These are phyloP conservation scores for Clarias fuscus DNA, from an alignment of 2,797 vertebrate genomes.

Conservation along the genomic window DNA sequence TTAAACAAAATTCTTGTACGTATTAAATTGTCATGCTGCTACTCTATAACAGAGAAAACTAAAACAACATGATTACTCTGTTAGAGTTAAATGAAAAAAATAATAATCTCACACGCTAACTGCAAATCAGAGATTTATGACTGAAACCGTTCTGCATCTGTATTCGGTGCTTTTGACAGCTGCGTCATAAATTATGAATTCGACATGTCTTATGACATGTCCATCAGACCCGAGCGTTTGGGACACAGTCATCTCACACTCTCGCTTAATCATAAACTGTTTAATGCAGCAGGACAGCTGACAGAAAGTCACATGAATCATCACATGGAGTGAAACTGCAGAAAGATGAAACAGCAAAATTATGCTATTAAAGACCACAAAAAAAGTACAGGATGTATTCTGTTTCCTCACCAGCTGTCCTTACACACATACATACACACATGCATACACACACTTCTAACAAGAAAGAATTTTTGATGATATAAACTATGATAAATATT, in stretches of 20 bases:
- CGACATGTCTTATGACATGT: too few relatives aligned
- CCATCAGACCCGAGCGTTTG: not conserved
- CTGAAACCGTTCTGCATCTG: not conserved
- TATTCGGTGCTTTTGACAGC: not conserved
- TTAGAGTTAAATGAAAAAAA: not conserved
- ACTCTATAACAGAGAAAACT: not conserved
- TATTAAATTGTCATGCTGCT: not conserved
- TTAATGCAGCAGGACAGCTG: not conserved
- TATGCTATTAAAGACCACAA: not conserved
- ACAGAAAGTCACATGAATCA: conserved; percentile 25
- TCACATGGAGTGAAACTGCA: not conserved
- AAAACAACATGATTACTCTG: not conserved
- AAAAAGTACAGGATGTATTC: not conserved
- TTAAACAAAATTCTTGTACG: not conserved
- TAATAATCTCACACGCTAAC: not conserved
- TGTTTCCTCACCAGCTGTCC: not conserved
- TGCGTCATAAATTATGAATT: not conserved
- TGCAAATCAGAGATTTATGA: not conserved
- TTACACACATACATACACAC: not conserved
- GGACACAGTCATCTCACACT: not conserved
- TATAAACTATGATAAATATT: not conserved
- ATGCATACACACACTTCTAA: not conserved
- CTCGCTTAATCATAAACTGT: not conserved
- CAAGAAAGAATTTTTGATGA: not conserved
- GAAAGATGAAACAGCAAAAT: not conserved